Base-by-base conservation (phyloP, 2,888 invertebrate species). In the Steinernema scapterisci region DNA sequence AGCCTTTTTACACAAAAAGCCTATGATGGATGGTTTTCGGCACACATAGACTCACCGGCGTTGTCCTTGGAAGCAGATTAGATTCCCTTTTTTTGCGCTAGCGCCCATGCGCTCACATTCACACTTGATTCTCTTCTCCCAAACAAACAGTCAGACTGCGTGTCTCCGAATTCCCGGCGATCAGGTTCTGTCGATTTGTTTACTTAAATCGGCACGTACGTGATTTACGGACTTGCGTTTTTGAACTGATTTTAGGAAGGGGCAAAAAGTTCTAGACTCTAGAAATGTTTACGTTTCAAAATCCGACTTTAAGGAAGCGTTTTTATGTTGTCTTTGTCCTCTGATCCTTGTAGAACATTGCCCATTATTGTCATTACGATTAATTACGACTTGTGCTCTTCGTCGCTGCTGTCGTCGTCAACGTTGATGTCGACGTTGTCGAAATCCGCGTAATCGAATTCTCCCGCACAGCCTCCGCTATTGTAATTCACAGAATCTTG, bases 311-410 rank as follows among this genome's bases (percentile, higher is more conserved):
- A 16, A 27, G n/a, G 16, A 25, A 11, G 31, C 11, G 21, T 63
- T 63, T 63, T 63, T 63, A 31, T 63, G 31, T 63, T 48, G 11
- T 63, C 63, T 63, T 63, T 63, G 63, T 63, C 63, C 27, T 25
- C 6, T 27, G 31, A 27, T 6, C 31, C 54, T n/a, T 19, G 16
- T 25, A 19, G 38, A 31, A 63, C 63, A 31, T 38, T 6, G 23
- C 52, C 21, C 52, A 52, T 63, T 27, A 63, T 63, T 27, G 63
- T 16, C 63, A 16, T 11, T 11, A 63, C 13, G 13, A 63, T 63
- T 63, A 63, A 63, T 63, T 63, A 63, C 27, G 27, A 63, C 16
- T 54, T 25, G 54, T 23, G 38, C 38, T 38, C 11, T 9, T 7
- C 54, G 54, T 25, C 54, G 23, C 25, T 27, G 23, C 3, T 7